Conservation (phyloP, 2,113 vertebrate species). For the Aegotheles bennettii region DNA sequence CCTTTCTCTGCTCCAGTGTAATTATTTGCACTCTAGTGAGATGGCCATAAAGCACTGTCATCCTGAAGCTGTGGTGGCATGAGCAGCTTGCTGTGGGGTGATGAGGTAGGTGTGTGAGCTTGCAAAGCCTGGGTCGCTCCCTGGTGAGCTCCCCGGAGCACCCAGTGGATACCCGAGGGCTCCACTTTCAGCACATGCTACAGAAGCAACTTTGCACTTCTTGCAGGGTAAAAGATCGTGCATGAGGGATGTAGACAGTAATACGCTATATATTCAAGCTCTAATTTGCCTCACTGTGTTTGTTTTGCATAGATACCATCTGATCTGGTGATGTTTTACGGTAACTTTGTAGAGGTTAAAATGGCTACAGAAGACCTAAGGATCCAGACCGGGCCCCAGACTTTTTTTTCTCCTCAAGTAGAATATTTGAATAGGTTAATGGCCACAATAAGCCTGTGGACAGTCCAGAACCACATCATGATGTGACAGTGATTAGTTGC, state of each 20-base stretch:
- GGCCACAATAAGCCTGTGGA: constrained; percentile 49
- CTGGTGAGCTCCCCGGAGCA: neutral
- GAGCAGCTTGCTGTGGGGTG: neutral
- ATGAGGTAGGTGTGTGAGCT: neutral
- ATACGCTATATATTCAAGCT: neutral
- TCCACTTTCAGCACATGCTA: neutral
- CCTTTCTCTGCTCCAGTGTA: neutral
- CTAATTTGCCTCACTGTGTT: neutral
- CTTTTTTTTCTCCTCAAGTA: neutral
- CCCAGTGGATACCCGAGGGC: neutral
- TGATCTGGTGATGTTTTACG: neutral
- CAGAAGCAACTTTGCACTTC: neutral
- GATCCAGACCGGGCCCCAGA: neutral
- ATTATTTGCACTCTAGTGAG: neutral
- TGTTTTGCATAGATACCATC: neutral
- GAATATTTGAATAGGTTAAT: constrained; percentile 58
- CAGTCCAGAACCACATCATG: constrained; percentile 46
- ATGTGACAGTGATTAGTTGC: constrained; percentile 65
- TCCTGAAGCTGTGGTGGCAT: neutral
- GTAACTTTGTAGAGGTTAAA: neutral
- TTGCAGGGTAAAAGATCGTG: neutral
- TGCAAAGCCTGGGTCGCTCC: neutral
- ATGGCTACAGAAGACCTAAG: neutral
- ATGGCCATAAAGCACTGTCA: neutral
- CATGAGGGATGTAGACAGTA: neutral